Evolutionary conservation across 2,888 invertebrate genomes (phyloP).

Genomic region (Malacosoma neustria): DNA sequence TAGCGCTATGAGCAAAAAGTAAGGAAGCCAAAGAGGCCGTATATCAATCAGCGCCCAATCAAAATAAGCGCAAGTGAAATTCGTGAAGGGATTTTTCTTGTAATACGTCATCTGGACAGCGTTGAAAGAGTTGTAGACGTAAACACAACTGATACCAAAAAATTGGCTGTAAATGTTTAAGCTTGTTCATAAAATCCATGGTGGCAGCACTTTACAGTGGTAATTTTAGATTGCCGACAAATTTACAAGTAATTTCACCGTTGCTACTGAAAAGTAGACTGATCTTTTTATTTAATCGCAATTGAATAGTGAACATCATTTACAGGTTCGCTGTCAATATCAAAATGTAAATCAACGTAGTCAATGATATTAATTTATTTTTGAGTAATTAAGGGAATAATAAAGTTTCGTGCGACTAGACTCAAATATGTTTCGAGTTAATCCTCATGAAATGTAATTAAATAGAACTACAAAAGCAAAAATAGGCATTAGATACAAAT

Average conservation of each 20-base stretch:
- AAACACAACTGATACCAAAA: neutral
- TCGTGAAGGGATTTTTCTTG: neutral
- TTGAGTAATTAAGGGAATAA: no score
- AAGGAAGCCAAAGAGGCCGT: neutral
- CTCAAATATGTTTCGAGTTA: no score
- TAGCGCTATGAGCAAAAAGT: neutral
- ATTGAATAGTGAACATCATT: no score
- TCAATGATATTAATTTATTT: no score
- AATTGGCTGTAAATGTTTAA: neutral
- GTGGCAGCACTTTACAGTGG: neutral
- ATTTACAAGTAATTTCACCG: neutral
- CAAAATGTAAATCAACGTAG: no score
- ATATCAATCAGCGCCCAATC: neutral
- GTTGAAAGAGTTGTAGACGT: neutral
- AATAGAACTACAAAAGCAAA: no score
- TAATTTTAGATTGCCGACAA: neutral
- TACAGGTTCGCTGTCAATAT: no score
- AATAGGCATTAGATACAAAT: no score
- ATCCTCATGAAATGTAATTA: no score
- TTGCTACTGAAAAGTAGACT: no score
- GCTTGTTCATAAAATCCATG: neutral
- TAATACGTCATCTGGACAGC: neutral
- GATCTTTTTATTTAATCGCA: no score
- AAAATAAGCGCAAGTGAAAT: neutral
- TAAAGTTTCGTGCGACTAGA: no score